Conservation (phyloP, 2,888 invertebrate genomes). For the Nemurella pictetii region DNA sequence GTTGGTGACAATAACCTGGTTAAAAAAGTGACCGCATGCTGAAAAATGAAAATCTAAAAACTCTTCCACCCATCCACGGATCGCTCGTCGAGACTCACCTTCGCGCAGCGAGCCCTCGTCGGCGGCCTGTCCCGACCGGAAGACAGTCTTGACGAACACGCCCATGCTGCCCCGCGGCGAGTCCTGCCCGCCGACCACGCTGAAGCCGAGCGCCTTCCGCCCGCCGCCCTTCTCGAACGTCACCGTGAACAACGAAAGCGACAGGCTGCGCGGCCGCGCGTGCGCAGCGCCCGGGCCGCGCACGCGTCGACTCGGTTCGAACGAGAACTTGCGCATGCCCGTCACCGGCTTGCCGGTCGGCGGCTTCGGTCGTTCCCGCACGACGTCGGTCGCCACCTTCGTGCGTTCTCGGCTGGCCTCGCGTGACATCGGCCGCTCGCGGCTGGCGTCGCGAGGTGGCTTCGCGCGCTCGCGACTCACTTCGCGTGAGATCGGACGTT, state of each 20-base stretch:
- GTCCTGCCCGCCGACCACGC: constrained; percentile 87
- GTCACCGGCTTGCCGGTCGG: constrained; percentile 45
- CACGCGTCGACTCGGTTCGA: constrained; percentile 37
- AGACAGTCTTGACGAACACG: constrained; percentile 86
- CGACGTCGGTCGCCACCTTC: not conserved
- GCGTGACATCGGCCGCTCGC: not conserved
- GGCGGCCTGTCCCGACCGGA: constrained; percentile 82
- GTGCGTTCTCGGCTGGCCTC: not conserved
- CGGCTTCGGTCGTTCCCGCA: not conserved
- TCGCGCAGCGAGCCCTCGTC: constrained; percentile 81
- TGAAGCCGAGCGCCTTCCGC: constrained; percentile 85
- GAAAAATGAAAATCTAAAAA: too few species aligned
- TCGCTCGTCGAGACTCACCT: constrained; percentile 71
- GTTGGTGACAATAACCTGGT: too few species aligned
- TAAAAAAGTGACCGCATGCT: too few species aligned
- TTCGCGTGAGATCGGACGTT: not conserved
- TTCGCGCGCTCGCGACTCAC: not conserved
- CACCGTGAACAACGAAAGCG: constrained; percentile 53
- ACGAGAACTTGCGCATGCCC: constrained; percentile 56
- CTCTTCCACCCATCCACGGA: too few species aligned
- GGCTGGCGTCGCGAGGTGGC: not conserved
- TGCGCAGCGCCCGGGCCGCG: constrained; percentile 45
- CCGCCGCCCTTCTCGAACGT: constrained; percentile 82
- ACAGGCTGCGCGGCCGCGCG: constrained; percentile 49
- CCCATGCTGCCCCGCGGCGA: constrained; percentile 87